Percentiles rank a stretch among this genome's conserved stretches.
These are phyloP conservation scores for Drosophila multiciliata DNA, from an alignment of 2,888 invertebrate genomes.

Conservation along the genomic window DNA sequence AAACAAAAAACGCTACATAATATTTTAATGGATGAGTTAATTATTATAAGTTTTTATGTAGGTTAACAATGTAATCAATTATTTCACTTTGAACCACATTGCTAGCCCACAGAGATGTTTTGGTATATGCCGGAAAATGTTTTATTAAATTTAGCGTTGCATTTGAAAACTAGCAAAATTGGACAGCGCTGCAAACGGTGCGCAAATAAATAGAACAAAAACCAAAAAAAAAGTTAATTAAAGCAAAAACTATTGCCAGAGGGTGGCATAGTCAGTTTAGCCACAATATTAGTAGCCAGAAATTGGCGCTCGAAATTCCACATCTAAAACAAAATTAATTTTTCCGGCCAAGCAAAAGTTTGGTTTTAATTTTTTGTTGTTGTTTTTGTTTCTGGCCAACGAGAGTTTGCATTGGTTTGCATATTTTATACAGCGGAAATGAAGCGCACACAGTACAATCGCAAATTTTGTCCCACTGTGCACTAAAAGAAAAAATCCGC, in stretches of 20 bases:
- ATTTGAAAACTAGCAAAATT: slow-evolving; percentile 57
- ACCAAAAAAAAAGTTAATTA: slow-evolving; percentile 65
- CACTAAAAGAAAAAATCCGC: background rate
- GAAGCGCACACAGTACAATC: slow-evolving; percentile 39
- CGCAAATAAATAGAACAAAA: slow-evolving; percentile 26
- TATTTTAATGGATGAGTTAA: background rate
- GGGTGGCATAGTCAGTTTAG: slow-evolving; percentile 30
- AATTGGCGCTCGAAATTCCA: slow-evolving; percentile 62
- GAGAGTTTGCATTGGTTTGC: slow-evolving; percentile 77
- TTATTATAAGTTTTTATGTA: background rate
- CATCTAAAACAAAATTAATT: slow-evolving; percentile 76
- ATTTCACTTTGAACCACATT: background rate
- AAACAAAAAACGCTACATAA: background rate
- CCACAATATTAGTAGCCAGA: slow-evolving; percentile 71
- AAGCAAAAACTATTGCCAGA: slow-evolving; percentile 60
- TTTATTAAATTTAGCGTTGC: slow-evolving; percentile 34
- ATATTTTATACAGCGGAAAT: slow-evolving; percentile 77
- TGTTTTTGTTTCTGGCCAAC: slow-evolving; percentile 39
- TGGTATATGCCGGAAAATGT: slow-evolving; percentile 8
- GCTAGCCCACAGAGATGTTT: background rate
- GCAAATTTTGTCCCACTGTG: slow-evolving; percentile 14
- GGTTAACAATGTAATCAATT: slow-evolving; percentile 8
- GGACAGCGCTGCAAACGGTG: slow-evolving; percentile 33
- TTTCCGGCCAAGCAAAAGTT: slow-evolving; percentile 61
- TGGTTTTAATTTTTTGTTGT: slow-evolving; percentile 26